Evolutionary conservation across 1,140 invertebrate genomes (phyloP).

Genomic region (Pentalonia nigronervosa): DNA sequence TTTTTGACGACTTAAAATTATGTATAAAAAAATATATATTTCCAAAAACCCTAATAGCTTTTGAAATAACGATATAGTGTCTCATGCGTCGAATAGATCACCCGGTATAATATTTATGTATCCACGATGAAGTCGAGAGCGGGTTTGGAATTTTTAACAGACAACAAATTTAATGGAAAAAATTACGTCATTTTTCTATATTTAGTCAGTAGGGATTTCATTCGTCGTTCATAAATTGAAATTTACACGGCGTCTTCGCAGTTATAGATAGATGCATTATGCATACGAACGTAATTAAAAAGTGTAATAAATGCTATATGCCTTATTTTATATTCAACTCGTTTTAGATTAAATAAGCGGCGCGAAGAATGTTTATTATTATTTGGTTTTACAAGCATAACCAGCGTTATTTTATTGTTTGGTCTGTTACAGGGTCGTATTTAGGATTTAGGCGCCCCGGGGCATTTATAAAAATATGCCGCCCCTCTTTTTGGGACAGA

Average conservation of each 20-base stretch:
- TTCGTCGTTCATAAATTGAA: constrained; percentile 4
- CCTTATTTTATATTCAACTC: neutral
- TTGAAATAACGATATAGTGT: neutral
- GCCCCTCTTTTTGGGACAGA: too few species aligned
- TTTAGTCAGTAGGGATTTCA: neutral
- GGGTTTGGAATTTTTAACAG: neutral
- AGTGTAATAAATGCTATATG: neutral
- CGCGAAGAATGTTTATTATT: neutral
- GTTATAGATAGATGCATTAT: neutral
- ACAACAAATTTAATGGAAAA: neutral
- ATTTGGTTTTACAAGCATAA: neutral
- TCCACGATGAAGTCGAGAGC: neutral
- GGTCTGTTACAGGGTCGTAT: neutral
- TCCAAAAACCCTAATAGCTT: neutral
- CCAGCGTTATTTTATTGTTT: neutral
- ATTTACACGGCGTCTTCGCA: neutral
- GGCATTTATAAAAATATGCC: too few species aligned
- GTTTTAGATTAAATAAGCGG: neutral
- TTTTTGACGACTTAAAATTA: too few species aligned
- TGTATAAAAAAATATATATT: neutral
- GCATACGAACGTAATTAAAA: neutral
- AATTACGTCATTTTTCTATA: constrained; percentile 25
- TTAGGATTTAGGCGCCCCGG: too few species aligned
- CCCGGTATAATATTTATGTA: neutral
- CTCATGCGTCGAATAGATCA: neutral